phyloP scores from a whole-genome alignment of 2,797 vertebrate species.

The Labroides dimidiatus region DNA sequence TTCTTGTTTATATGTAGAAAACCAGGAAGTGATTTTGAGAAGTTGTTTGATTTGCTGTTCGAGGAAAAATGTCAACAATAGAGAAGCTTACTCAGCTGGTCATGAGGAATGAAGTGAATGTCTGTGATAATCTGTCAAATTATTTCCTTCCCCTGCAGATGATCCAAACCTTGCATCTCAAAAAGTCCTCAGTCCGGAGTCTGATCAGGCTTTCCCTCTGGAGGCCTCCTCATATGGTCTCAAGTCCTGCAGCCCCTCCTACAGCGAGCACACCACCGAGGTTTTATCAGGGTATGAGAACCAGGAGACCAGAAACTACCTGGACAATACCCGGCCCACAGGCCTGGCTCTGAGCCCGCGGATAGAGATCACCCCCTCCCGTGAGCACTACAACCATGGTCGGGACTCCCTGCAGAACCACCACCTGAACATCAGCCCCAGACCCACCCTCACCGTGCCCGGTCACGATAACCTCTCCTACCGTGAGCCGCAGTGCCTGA shows the following conservation, averaged over 20 bases:
- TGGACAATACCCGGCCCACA: conserved; percentile 84
- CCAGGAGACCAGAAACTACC: conserved; percentile 89
- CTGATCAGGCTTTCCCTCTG: conserved; percentile 89
- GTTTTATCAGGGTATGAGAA: conserved; percentile 88
- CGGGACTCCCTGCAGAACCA: conserved; percentile 92
- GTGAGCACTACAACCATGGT: conserved; percentile 93
- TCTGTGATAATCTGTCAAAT: background rate
- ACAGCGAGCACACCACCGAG: conserved; percentile 83
- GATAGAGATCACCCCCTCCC: conserved; percentile 97
- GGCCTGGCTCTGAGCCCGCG: conserved; percentile 93
- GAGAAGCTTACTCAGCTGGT: background rate
- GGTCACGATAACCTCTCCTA: conserved; percentile 90
- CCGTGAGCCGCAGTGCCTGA: conserved; percentile 97
- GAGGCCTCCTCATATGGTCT: conserved; percentile 89
- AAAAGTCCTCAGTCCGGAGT: conserved; percentile 89
- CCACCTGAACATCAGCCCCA: conserved; percentile 87
- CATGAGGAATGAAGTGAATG: too few species aligned
- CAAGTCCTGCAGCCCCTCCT: conserved; percentile 89
- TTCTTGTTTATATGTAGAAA: conserved; percentile 13
- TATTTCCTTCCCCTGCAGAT: conserved; percentile 81
- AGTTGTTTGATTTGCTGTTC: background rate
- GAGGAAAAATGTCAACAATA: conserved; percentile 7
- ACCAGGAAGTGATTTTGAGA: conserved; percentile 52
- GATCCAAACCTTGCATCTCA: conserved; percentile 89
- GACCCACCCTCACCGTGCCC: conserved; percentile 94